A percentile compares a stretch with the other conserved stretches of the same genome.
Evolutionary conservation across 1,140 invertebrate species (phyloP).

Genomic region (Phymorhynchus buccinoides): DNA sequence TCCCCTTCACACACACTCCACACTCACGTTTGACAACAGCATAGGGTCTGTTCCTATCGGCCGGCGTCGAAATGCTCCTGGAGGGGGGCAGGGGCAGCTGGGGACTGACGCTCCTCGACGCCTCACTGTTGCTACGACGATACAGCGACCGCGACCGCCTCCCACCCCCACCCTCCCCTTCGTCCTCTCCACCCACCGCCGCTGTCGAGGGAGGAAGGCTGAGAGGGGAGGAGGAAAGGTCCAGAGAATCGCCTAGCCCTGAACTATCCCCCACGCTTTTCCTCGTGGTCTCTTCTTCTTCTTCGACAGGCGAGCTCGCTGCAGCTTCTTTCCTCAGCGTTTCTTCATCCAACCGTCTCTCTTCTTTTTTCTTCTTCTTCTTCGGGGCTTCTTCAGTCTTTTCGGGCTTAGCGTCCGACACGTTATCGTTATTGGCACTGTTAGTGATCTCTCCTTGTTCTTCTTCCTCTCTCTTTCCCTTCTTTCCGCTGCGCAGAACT

Average conservation of each 20-base stretch:
- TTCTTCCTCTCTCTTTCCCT: neutral
- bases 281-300: slow-evolving; percentile 7
- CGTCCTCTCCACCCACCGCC: no score
- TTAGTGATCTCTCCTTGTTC: no score
- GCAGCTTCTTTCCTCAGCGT: slow-evolving; percentile 22
- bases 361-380: no score
- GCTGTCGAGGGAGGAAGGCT: neutral
- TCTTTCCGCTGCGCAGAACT: neutral
- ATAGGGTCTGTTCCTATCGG: slow-evolving; percentile 15
- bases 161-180: neutral
- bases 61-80: slow-evolving; percentile 32
- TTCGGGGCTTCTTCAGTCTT: no score
- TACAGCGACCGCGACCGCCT: neutral
- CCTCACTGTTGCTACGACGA: slow-evolving; percentile 30
- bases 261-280: slow-evolving; percentile 35
- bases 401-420: neutral
- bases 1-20: neutral
- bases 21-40: slow-evolving; percentile 36
- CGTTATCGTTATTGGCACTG: neutral
- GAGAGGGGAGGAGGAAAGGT: slow-evolving; percentile 11
- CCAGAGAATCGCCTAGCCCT: slow-evolving; percentile 27
- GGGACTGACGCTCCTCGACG: slow-evolving; percentile 30
- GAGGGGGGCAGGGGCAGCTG: slow-evolving; percentile 15
- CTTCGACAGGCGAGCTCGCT: neutral
- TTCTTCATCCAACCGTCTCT: neutral